phyloP scores from a whole-genome alignment of 2,797 vertebrate genomes.

The Hapalemur alaotrensis region DNA sequence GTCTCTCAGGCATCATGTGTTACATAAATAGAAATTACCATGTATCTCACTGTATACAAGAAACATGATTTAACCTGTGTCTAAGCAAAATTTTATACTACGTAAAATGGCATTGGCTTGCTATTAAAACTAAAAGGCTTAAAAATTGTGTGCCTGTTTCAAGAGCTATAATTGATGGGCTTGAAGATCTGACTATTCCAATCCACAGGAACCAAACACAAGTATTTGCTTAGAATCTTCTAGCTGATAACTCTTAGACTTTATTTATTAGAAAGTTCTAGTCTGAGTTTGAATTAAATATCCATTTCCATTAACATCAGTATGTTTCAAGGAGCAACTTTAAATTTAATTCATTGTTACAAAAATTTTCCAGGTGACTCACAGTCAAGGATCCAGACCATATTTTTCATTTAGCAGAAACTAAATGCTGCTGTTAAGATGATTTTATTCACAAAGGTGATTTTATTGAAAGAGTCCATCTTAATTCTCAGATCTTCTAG shows the following conservation, averaged over 20 bases:
- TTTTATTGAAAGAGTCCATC: neutral
- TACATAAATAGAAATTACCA: neutral
- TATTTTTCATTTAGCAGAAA: conserved; percentile 29
- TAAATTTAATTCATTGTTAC: conserved; percentile 8
- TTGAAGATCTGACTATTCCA: neutral
- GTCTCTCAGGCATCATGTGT: neutral
- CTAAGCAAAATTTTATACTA: neutral
- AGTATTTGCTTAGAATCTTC: neutral
- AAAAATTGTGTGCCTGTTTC: neutral
- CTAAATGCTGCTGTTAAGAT: neutral
- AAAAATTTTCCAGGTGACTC: neutral
- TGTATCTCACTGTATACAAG: neutral
- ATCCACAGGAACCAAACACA: neutral
- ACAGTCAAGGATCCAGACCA: neutral
- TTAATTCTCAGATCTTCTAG: conserved; percentile 31
- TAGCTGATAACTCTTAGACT: neutral
- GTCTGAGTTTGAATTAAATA: neutral
- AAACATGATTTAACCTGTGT: neutral
- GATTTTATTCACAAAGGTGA: neutral
- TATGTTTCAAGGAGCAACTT: neutral
- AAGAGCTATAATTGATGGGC: neutral
- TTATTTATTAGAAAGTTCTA: conserved; percentile 3
- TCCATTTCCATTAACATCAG: conserved; percentile 6
- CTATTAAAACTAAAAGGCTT: neutral
- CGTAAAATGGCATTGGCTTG: neutral